Conservation (phyloP, 2,888 invertebrate species). For the Meghimatium bilineatum region DNA sequence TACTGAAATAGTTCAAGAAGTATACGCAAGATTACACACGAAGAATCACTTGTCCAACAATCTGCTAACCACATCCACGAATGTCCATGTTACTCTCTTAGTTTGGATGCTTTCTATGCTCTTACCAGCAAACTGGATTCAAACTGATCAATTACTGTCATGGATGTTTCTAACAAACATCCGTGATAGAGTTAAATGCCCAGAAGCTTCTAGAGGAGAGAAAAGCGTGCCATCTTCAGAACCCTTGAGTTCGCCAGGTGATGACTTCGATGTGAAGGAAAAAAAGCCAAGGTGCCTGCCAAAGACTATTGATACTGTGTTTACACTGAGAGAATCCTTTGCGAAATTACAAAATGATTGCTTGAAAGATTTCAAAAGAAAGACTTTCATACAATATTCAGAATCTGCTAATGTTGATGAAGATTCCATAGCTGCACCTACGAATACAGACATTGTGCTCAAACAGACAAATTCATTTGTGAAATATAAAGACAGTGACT, state of each 20-base stretch:
- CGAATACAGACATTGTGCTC: not conserved
- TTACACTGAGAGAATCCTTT: not conserved
- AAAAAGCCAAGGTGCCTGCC: not conserved
- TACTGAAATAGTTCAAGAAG: not conserved
- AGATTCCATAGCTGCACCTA: not conserved
- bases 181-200: not conserved
- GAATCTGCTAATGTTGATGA: not conserved
- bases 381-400: not conserved
- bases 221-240: not conserved
- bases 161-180: not conserved
- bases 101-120: not conserved
- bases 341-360: not conserved
- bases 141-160: not conserved
- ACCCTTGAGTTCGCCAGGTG: not conserved
- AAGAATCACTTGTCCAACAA: not conserved
- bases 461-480: slow-evolving; percentile 7
- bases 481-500: slow-evolving; percentile 12
- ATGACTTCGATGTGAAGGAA: not conserved
- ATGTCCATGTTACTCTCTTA: not conserved
- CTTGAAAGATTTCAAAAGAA: not conserved
- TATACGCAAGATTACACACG: too few species aligned
- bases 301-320: slow-evolving; percentile 6
- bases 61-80: not conserved
- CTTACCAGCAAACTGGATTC: not conserved
- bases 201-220: not conserved